phyloP scores from a whole-genome alignment of 2,888 invertebrate genomes.

The Nyleta sp. region DNA sequence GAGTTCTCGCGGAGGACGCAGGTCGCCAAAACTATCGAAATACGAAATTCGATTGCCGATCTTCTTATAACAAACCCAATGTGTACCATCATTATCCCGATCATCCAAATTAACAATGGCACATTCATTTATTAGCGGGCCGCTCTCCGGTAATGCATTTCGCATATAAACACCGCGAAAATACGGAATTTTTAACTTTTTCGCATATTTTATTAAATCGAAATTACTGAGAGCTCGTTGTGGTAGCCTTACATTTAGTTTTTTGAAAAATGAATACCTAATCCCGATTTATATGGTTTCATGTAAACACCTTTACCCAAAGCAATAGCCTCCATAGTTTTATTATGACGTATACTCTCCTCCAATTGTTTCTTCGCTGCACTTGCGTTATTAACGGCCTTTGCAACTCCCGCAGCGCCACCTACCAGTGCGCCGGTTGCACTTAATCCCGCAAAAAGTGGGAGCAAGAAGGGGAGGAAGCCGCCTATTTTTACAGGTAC shows the following conservation, averaged over 20 bases:
- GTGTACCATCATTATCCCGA: conserved; percentile 28
- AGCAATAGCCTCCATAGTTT: conserved; percentile 12
- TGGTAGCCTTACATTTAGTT: conserved; percentile 69
- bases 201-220: conserved; percentile 72
- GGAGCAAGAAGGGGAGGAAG: conserved; percentile 68
- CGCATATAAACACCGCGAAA: conserved; percentile 76
- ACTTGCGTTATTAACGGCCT: conserved; percentile 75
- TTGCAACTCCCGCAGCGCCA: conserved; percentile 76
- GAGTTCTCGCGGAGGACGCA: conserved; percentile 9
- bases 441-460: conserved; percentile 69
- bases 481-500: conserved; percentile 56
- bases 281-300: conserved; percentile 32
- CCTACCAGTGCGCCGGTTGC: conserved; percentile 74
- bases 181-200: conserved; percentile 69
- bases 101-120: conserved; percentile 51
- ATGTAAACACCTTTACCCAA: conserved; percentile 24
- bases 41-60: background rate
- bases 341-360: conserved; percentile 65
- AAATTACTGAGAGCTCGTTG: conserved; percentile 71
- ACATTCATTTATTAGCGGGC: conserved; percentile 18
- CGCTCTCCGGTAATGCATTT: conserved; percentile 61
- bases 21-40: conserved; percentile 36
- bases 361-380: conserved; percentile 71
- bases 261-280: conserved; percentile 32
- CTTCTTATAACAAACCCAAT: conserved; percentile 55